Percentiles rank a stretch among this genome's conserved stretches.
Conservation (phyloP, 1,140 invertebrate genomes). For the Tribolium madens region DNA sequence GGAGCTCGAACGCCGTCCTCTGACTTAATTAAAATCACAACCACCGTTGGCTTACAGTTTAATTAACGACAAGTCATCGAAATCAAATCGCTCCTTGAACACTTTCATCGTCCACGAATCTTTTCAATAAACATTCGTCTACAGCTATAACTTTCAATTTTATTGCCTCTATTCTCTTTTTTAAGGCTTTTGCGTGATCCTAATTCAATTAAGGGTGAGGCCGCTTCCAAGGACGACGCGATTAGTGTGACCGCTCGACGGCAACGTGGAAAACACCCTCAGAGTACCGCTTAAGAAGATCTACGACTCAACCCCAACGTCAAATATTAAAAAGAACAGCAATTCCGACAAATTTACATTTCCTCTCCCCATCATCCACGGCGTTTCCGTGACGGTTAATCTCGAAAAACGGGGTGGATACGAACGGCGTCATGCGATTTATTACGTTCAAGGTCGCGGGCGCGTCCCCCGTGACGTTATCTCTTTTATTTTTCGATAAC, state of each 20-base stretch:
- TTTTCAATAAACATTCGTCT: neutral
- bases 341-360: conserved; percentile 17
- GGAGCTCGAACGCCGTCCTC: conserved; percentile 21
- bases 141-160: neutral
- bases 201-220: conserved; percentile 38
- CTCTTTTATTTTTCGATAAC: conserved; percentile 5
- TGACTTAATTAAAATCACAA: conserved; percentile 24
- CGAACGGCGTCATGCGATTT: conserved; percentile 3
- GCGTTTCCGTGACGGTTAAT: conserved; percentile 17
- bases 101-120: no score
- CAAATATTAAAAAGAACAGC: conserved; percentile 22
- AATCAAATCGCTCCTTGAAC: neutral
- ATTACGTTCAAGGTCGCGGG: conserved; percentile 22
- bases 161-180: neutral
- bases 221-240: conserved; percentile 10
- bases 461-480: conserved; percentile 22
- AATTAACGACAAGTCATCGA: conserved; percentile 11
- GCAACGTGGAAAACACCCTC: conserved; percentile 17
- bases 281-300: conserved; percentile 19
- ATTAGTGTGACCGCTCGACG: conserved; percentile 15
- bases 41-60: neutral
- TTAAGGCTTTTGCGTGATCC: neutral
- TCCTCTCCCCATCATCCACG: neutral
- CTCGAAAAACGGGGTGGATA: neutral
- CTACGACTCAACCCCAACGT: conserved; percentile 9